Evolutionary conservation across 2,113 vertebrate species (phyloP), one percentile per base, ranked within the genome.

Genomic region (Istiophorus platypterus): DNA sequence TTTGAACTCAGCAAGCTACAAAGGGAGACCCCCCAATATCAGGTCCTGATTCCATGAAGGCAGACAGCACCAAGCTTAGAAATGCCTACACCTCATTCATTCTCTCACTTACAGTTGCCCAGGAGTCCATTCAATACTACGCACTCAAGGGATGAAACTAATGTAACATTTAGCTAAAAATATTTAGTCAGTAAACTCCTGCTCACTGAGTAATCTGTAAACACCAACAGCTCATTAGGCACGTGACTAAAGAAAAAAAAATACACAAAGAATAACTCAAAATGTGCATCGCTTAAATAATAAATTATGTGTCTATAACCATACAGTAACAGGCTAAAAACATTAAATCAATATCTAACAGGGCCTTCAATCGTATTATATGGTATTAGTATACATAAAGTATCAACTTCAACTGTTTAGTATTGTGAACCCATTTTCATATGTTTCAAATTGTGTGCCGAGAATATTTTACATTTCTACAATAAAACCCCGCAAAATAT

Each of bases 1-100:
- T 88, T 95, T 96, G 94, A 96, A 92, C 92, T 81, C 91, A 73
- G 89, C 87, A 78, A 71, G 93, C 84, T 84, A 92, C 90, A 95
- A 94, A 96, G 93, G 72, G 66, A 54, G 47, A 52, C 80, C 88
- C 82, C 65, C 78, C 78, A 64, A 62, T 78, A 11, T 67, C 24
- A 72, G 69, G 65, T 79, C 52, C 84, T 61, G 81, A 72, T 83
- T 76, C 83, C 82, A 86, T 80, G 80, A 85, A 22, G 68, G 81
- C 54, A 88, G 73, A 84, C 83, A 61, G 72, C 76, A 41, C 47
- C 54, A 49, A 58, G 76, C 82, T 67, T 15, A 65, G 64, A 72
- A 56, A 81, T 57, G 6, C 78, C 84, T 71, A 76, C 82, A 58
- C 67, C 42, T 57, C 72, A 79, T 84, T 90, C 65, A 83, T 84